Evolutionary conservation across 2,797 vertebrate genomes (phyloP).

Genomic region (Micromesistius poutassou): DNA sequence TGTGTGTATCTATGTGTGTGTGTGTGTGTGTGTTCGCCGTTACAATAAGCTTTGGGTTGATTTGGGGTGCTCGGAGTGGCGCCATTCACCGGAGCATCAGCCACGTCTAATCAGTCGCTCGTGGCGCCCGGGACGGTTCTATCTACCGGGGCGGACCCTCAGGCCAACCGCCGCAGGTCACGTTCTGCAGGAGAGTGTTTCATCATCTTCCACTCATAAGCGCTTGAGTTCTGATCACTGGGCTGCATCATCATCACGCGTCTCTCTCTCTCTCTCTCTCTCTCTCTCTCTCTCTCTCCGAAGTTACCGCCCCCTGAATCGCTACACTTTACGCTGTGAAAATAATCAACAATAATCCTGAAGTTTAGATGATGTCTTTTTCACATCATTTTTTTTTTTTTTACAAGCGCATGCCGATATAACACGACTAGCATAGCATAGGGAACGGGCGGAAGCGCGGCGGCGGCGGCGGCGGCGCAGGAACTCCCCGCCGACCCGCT

Average conservation of each 20-base stretch:
- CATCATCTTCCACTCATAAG: slow-evolving; percentile 59
- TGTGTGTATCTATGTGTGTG: neutral
- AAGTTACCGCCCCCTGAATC: slow-evolving; percentile 33
- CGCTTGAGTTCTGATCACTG: slow-evolving; percentile 57
- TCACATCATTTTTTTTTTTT: no score
- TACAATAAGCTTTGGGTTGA: neutral
- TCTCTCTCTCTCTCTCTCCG: slow-evolving; percentile 46
- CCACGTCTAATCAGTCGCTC: slow-evolving; percentile 67
- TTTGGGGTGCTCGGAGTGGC: neutral
- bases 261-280: slow-evolving; percentile 50
- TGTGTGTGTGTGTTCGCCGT: slow-evolving; percentile 15
- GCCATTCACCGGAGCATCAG: slow-evolving; percentile 49
- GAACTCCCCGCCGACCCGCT: slow-evolving; percentile 18
- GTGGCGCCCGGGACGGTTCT: slow-evolving; percentile 56
- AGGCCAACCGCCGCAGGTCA: slow-evolving; percentile 62
- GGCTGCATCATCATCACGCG: slow-evolving; percentile 42
- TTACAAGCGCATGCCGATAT: slow-evolving; percentile 15
- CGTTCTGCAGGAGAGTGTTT: slow-evolving; percentile 60
- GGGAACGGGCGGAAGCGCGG: slow-evolving; percentile 2
- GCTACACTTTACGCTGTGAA: slow-evolving; percentile 23
- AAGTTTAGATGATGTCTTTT: slow-evolving; percentile 27
- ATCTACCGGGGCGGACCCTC: slow-evolving; percentile 55
- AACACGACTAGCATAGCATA: slow-evolving; percentile 9
- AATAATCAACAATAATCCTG: slow-evolving; percentile 31
- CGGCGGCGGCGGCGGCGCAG: no score